phyloP scores from a whole-genome alignment of 2,797 vertebrate species.

The Amniataba percoides region DNA sequence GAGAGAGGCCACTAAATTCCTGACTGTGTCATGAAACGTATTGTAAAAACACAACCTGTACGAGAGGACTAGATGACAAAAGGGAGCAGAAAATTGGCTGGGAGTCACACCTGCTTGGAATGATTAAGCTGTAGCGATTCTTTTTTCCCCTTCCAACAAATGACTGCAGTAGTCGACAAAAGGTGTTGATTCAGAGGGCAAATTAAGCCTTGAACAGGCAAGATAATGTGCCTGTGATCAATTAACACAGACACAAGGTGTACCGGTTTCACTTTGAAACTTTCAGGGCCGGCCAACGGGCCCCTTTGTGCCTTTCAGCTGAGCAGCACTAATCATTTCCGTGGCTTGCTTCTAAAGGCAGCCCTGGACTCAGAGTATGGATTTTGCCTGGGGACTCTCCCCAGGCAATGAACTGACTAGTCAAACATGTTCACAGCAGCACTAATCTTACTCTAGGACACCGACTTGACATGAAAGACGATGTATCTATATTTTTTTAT shows the following conservation, averaged over 20 bases:
- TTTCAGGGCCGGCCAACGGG: constrained; percentile 77
- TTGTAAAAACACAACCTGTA: constrained; percentile 55
- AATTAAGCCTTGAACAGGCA: constrained; percentile 85
- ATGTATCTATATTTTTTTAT: constrained; percentile 77
- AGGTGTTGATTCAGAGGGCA: constrained; percentile 85
- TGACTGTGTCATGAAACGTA: constrained; percentile 44
- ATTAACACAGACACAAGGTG: constrained; percentile 86
- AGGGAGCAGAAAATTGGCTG: constrained; percentile 71
- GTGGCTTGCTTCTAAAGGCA: constrained; percentile 85
- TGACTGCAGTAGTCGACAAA: constrained; percentile 79
- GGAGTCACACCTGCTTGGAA: constrained; percentile 77
- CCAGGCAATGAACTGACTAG: constrained; percentile 87
- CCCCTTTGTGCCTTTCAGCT: constrained; percentile 81
- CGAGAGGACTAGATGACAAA: constrained; percentile 68
- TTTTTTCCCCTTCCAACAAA: constrained; percentile 77
- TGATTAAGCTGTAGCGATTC: constrained; percentile 77
- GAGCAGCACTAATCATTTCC: constrained; percentile 85
- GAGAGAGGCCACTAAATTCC: constrained; percentile 31
- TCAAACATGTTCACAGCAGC: constrained; percentile 89
- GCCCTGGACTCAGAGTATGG: constrained; percentile 84
- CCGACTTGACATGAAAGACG: constrained; percentile 87
- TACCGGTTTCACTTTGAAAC: constrained; percentile 84
- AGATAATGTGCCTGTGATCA: constrained; percentile 86
- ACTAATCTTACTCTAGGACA: constrained; percentile 90
- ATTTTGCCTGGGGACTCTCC: constrained; percentile 91